Percentiles rank a stretch among this genome's conserved stretches.
These are phyloP conservation scores for Dromaius novaehollandiae DNA, from an alignment of 2,113 vertebrate species.

Conservation along the genomic window DNA sequence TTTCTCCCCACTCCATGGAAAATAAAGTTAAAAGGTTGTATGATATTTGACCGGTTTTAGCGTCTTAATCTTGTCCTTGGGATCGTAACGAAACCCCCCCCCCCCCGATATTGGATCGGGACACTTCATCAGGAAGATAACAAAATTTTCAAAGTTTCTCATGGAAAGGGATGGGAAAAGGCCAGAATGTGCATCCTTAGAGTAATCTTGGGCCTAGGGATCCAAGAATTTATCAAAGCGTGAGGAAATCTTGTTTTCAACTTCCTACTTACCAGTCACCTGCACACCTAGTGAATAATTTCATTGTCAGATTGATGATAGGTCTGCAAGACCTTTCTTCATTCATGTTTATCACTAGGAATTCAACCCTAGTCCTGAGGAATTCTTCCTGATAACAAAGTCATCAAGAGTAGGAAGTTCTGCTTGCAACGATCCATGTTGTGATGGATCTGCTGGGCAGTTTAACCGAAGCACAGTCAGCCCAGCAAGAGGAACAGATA, in stretches of 20 bases:
- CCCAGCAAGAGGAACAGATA: not conserved
- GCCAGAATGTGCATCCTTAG: not conserved
- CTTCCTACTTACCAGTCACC: not conserved
- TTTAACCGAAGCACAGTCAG: not conserved
- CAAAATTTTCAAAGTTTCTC: not conserved
- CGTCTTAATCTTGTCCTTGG: too few relatives aligned
- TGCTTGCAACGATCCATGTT: not conserved
- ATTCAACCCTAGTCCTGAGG: not conserved
- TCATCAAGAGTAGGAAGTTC: not conserved
- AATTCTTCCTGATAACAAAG: not conserved
- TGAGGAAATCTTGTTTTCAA: not conserved
- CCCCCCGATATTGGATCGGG: too few relatives aligned
- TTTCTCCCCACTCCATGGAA: too few relatives aligned
- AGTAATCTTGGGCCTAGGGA: rapidly evolving
- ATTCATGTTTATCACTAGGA: not conserved
- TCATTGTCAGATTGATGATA: not conserved
- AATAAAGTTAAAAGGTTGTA: too few relatives aligned
- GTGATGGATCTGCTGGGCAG: too few relatives aligned
- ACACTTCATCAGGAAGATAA: not conserved
- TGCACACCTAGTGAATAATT: not conserved
- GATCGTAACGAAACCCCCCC: too few relatives aligned
- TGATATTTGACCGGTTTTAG: too few relatives aligned
- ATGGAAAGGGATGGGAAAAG: not conserved
- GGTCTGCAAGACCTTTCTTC: not conserved
- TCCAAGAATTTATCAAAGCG: not conserved